A percentile compares a stretch with the other conserved stretches of the same genome.
Conservation (phyloP, 2,888 invertebrate species). For the Gibbula magus region DNA sequence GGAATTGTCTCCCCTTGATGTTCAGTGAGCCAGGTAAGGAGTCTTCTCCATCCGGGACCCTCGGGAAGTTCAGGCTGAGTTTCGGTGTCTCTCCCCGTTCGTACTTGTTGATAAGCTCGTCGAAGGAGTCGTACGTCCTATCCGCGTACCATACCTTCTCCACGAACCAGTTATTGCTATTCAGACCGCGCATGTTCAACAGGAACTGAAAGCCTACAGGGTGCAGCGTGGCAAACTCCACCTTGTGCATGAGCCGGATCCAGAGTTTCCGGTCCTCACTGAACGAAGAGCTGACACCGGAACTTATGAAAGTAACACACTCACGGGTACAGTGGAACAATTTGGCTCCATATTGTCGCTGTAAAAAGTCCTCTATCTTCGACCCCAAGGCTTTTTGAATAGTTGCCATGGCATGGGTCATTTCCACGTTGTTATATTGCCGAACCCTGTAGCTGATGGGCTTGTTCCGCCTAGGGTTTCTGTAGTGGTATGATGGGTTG, state of each 20-base stretch:
- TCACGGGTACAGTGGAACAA: slow-evolving; percentile 34
- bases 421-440: slow-evolving; percentile 38
- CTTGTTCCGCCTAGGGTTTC: slow-evolving; percentile 36
- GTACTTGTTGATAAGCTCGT: slow-evolving; percentile 29
- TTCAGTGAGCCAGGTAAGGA: slow-evolving; percentile 38
- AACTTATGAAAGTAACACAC: slow-evolving; percentile 39
- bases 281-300: slow-evolving; percentile 28
- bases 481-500: slow-evolving; percentile 39
- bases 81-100: not conserved
- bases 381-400: slow-evolving; percentile 33
- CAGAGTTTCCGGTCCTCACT: slow-evolving; percentile 40
- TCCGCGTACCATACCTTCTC: slow-evolving; percentile 46
- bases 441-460: slow-evolving; percentile 40
- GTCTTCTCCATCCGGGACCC: not conserved
- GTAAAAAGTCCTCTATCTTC: slow-evolving; percentile 32
- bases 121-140: slow-evolving; percentile 36
- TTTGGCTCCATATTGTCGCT: slow-evolving; percentile 35
- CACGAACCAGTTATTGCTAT: slow-evolving; percentile 33
- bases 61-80: not conserved
- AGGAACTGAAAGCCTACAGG: slow-evolving; percentile 55
- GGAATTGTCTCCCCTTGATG: slow-evolving; percentile 43
- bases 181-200: slow-evolving; percentile 37
- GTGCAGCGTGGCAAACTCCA: slow-evolving; percentile 51
- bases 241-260: slow-evolving; percentile 41
- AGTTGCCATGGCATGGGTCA: slow-evolving; percentile 6